Percentiles rank a stretch among this genome's conserved stretches.
Conservation (phyloP, 2,888 invertebrate species). For the Leptinotarsa haldemani region DNA sequence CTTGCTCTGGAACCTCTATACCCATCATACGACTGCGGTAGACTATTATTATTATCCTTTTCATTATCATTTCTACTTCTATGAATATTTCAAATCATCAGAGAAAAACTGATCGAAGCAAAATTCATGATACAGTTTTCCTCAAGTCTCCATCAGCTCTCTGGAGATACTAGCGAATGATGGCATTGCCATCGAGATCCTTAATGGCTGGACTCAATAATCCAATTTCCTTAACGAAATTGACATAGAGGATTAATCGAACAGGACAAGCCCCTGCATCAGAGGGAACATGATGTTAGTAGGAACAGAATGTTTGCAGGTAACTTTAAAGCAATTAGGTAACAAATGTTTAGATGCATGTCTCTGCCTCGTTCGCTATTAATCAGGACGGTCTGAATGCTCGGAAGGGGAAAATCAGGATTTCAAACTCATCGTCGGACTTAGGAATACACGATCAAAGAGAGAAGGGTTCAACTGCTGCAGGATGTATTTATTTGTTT, state of each 20-base stretch:
- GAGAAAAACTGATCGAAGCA: no score
- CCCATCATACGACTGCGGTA: no score
- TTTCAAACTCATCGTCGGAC: not conserved
- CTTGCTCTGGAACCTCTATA: no score
- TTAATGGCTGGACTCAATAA: not conserved
- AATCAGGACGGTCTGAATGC: conserved; percentile 13
- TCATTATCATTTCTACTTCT: no score
- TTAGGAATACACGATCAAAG: not conserved
- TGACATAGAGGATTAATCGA: conserved; percentile 14
- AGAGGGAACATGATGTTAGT: not conserved
- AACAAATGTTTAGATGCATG: conserved; percentile 23
- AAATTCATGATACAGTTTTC: not conserved
- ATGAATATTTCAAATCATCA: no score
- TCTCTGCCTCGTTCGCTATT: conserved; percentile 15
- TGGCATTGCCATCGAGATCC: not conserved
- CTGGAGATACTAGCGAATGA: not conserved
- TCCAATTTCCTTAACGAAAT: conserved; percentile 13
- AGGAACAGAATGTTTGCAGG: conserved; percentile 9
- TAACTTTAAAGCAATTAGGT: conserved; percentile 21
- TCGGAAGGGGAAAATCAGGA: not conserved
- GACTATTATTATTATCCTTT: no score
- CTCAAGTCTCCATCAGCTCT: not conserved
- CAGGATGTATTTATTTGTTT: no score
- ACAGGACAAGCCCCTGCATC: conserved; percentile 17
- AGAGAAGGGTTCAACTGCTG: not conserved